Base-by-base conservation (phyloP, 2,888 invertebrate genomes). In the Synergus itoensis region DNA sequence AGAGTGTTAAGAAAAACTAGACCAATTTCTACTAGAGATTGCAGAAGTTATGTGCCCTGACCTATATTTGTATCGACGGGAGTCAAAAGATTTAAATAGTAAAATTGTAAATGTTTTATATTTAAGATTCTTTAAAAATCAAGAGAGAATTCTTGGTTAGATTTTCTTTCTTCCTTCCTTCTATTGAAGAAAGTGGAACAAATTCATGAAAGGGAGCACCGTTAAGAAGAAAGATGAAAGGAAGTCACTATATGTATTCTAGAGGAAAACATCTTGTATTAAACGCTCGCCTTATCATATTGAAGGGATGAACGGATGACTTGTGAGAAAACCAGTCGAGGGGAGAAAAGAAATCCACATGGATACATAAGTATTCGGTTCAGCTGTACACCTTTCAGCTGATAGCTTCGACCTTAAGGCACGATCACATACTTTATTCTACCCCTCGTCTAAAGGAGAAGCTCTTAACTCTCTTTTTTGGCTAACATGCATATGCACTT, bases 401-500 rank as follows among this genome's bases (percentile, higher is more conserved):
- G 48, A 73, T 73, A 36, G 48, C 45, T 8, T 48, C 45, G 45
- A 67, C 67, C 67, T 67, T 12, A 67, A 67, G 67, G 45, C 48
- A 73, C 36, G 48, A 73, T 53, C 69, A 48, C 53, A 73, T 69
- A 73, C 48, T 73, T 73, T 16, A 45, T 67, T 53, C 53, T 73
- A 73, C 45, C 48, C 28, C 28, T 69, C 8, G 48, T 28, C 48
- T 73, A 8, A 53, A 53, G 48, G 69, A 48, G 48, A 73, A 73
- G 53, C 69, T 73, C 69, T 73, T 73, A 48, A 73, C 69, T 73
- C n/a, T 73, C 8, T 53, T 48, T 64, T 53, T 45, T 36, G 48
- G 8, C 45, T 53, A 36, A 73, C 69, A 73, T 45, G 18, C 45
- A 73, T 73, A 73, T 73, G 48, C 69, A 73, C 69, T 73, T 73